A percentile compares a stretch with the other conserved stretches of the same genome.
These are phyloP conservation scores for Sycophila sp. DNA, from an alignment of 1,140 invertebrate genomes.

Conservation along the genomic window DNA sequence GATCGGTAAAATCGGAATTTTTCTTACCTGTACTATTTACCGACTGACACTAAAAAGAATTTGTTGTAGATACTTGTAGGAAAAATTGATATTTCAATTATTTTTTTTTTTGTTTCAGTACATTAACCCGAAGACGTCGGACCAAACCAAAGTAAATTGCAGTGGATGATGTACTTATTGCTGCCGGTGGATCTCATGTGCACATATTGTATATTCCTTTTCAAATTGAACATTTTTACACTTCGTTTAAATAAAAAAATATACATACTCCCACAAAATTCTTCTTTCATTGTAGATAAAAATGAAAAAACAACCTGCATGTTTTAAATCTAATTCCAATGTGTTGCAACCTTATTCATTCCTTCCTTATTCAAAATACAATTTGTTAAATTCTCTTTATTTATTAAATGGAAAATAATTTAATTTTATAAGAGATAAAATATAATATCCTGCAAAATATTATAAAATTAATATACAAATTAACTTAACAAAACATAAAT, in stretches of 20 bases:
- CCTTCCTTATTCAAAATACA: too few relatives aligned
- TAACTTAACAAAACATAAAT: too few relatives aligned
- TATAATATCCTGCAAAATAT: too few relatives aligned
- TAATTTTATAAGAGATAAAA: too few relatives aligned
- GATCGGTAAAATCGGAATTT: constrained; percentile 30
- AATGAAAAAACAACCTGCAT: too few relatives aligned
- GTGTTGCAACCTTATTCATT: too few relatives aligned
- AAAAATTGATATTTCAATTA: constrained; percentile 31
- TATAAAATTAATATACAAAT: too few relatives aligned
- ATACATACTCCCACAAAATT: constrained; percentile 46
- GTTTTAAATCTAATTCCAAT: too few relatives aligned
- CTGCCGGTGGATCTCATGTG: constrained; percentile 47
- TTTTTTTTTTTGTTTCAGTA: constrained; percentile 54
- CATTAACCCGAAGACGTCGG: constrained; percentile 62
- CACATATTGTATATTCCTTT: constrained; percentile 61
- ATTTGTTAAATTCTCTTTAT: too few relatives aligned
- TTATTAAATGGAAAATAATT: too few relatives aligned
- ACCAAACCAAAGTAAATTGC: constrained; percentile 56
- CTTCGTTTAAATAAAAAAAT: constrained; percentile 60
- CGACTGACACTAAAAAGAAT: constrained; percentile 1
- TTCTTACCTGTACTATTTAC: constrained; percentile 10
- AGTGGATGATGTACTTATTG: constrained; percentile 47
- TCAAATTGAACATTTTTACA: constrained; percentile 57
- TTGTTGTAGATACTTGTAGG: constrained; percentile 2
- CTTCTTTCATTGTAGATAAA: constrained; percentile 27